Base-by-base conservation (phyloP, 2,888 invertebrate genomes). In the Microctonus brassicae region DNA sequence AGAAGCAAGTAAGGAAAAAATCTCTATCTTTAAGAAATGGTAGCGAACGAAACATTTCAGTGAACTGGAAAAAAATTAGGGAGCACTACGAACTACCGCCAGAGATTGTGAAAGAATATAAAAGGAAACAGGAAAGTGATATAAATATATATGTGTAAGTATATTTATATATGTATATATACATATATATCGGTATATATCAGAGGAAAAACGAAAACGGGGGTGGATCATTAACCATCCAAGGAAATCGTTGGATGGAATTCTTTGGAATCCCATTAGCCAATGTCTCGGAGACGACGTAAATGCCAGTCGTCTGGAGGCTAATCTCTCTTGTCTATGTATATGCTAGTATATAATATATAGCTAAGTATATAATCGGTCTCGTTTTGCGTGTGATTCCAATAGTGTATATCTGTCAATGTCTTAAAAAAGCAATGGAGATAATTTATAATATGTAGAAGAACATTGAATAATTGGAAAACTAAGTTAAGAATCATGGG, bases 181-280 rank as follows among this genome's bases (percentile, higher is more conserved):
- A 20, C 17, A 17, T 20, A 7, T 47, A n/a, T 47, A 20, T 47
- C n/a, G n/a, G n/a, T n/a, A n/a, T n/a, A 39, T 39, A 39, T 39
- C n/a, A 17, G 9, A 47, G 17, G 4, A 17, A n/a, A 7, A 4
- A 47, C 4, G 39, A n/a, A 39, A n/a, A 47, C n/a, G 17, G 42
- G 65, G 42, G 65, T 57, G 66, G 42, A 33, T 70, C 36, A 64
- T 53, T 24, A 26, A 33, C 52, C 26, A 34, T 53, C 11, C 29
- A 11, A 52, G 62, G 20, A 42, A 20, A 36, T 47, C 33, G 29
- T 64, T 34, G 24, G 53, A 64, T 17, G 29, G 34, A 64, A 64
- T 64, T 53, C 64, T 64, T 47, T 17, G 64, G 64, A 64, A 52
- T 64, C 26, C 52, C 52, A 64, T 64, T 52, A 64, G 64, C 64